A percentile compares a stretch with the other conserved stretches of the same genome.
Conservation (phyloP, 1,140 invertebrate species). For the Hypsibius dujardini region DNA sequence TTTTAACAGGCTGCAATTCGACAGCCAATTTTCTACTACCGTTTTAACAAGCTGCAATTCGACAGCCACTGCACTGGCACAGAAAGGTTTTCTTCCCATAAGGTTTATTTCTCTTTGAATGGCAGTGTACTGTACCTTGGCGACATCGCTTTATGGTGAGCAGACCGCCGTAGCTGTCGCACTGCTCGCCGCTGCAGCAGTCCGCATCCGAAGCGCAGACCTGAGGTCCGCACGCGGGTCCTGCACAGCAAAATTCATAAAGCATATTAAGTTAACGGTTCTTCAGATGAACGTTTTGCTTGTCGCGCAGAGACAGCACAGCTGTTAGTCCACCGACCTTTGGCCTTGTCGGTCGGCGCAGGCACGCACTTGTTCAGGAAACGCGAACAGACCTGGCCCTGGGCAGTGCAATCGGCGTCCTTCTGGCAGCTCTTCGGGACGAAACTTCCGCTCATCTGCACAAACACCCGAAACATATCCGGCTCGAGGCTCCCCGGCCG, state of each 20-base stretch:
- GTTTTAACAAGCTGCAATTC: neutral
- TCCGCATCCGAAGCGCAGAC: neutral
- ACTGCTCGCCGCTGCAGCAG: neutral
- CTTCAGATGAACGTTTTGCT: too few species aligned
- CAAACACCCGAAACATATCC: neutral
- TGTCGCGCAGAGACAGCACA: too few species aligned
- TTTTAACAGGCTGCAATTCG: neutral
- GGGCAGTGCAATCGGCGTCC: neutral
- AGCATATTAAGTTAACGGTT: too few species aligned
- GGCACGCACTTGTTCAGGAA: slow-evolving; percentile 11
- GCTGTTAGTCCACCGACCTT: neutral
- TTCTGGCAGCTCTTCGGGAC: neutral
- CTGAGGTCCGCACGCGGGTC: neutral
- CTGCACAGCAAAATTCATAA: too few species aligned
- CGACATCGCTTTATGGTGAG: neutral
- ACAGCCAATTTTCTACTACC: neutral
- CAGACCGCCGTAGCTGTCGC: slow-evolving; percentile 7
- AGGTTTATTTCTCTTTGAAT: neutral
- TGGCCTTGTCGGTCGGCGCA: neutral
- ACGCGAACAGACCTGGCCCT: neutral
- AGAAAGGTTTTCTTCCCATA: neutral
- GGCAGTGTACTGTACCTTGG: neutral
- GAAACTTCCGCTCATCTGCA: neutral
- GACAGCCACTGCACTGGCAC: neutral
- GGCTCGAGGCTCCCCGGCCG: neutral